Conservation (phyloP, 2,113 vertebrate species). For the Ovibos moschatus region DNA sequence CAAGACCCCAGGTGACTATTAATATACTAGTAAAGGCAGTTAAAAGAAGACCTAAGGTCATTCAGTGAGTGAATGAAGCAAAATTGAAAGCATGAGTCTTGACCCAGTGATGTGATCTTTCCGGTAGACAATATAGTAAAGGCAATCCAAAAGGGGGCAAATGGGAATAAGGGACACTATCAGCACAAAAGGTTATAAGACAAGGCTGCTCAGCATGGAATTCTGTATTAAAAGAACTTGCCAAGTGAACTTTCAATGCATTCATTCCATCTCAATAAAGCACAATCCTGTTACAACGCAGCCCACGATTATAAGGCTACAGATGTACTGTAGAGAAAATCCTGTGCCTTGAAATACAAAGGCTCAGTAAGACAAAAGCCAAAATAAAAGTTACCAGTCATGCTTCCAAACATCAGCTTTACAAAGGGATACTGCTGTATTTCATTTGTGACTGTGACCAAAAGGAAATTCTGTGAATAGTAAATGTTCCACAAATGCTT, state of each 20-base stretch:
- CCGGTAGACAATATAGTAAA: slow-evolving; percentile 60
- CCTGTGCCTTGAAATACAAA: slow-evolving; percentile 44
- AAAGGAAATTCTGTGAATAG: slow-evolving; percentile 49
- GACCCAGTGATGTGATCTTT: slow-evolving; percentile 70
- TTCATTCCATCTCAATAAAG: slow-evolving; percentile 61
- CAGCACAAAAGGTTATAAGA: slow-evolving; percentile 63
- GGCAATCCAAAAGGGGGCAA: slow-evolving; percentile 51
- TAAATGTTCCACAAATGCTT: slow-evolving; percentile 39
- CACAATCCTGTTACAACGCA: slow-evolving; percentile 43
- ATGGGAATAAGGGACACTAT: slow-evolving; percentile 55
- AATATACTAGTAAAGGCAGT: slow-evolving; percentile 74
- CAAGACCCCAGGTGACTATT: slow-evolving; percentile 72
- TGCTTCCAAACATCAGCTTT: slow-evolving; percentile 25
- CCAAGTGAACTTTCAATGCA: slow-evolving; percentile 48
- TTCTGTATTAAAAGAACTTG: slow-evolving; percentile 55
- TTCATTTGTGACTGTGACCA: slow-evolving; percentile 23
- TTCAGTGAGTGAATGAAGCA: slow-evolving; percentile 66
- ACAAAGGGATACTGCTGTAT: slow-evolving; percentile 32
- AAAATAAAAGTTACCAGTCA: slow-evolving; percentile 23
- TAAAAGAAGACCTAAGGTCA: slow-evolving; percentile 77
- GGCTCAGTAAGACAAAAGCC: slow-evolving; percentile 32
- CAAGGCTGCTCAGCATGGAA: slow-evolving; percentile 56
- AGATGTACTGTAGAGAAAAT: slow-evolving; percentile 46
- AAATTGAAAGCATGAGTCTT: slow-evolving; percentile 72
- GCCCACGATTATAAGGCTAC: slow-evolving; percentile 24